phyloP scores from a whole-genome alignment of 2,797 vertebrate genomes.

The Setipinna tenuifilis region DNA sequence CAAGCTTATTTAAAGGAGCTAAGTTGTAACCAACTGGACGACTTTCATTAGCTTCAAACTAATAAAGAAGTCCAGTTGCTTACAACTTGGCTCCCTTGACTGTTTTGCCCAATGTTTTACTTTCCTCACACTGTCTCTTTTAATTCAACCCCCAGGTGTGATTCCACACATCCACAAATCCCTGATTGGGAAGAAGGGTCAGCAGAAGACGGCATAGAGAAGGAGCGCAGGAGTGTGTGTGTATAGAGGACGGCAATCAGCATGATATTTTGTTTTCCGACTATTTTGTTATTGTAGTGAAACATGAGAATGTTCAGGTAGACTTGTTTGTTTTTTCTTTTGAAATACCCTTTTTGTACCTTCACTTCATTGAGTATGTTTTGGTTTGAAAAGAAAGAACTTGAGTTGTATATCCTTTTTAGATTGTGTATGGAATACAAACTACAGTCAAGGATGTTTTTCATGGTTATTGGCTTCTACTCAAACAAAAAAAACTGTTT shows the following conservation, averaged over 20 bases:
- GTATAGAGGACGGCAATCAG: constrained; percentile 45
- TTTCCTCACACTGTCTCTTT: constrained; percentile 54
- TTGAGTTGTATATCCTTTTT: constrained; percentile 28
- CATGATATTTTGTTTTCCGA: constrained; percentile 53
- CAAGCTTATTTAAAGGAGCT: too few relatives aligned
- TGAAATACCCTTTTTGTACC: background rate
- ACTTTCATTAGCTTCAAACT: too few relatives aligned
- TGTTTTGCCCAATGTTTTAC: constrained; percentile 41
- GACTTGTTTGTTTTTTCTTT: constrained; percentile 23
- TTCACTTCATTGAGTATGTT: constrained; percentile 26
- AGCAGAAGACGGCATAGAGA: constrained; percentile 91
- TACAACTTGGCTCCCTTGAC: too few relatives aligned
- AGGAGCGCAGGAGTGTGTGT: background rate
- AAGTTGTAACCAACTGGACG: too few relatives aligned
- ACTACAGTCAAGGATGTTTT: constrained; percentile 19
- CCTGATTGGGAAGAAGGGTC: constrained; percentile 97
- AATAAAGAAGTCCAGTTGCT: too few relatives aligned
- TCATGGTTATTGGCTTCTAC: constrained; percentile 66
- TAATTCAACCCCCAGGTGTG: constrained; percentile 78
- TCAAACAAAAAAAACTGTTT: background rate
- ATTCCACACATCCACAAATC: constrained; percentile 99
- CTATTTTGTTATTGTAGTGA: constrained; percentile 64
- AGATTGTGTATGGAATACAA: constrained; percentile 32
- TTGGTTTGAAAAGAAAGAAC: constrained; percentile 34
- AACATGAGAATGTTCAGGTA: constrained; percentile 36